phyloP scores from a whole-genome alignment of 2,797 vertebrate species.

The Chrysocyon brachyurus region DNA sequence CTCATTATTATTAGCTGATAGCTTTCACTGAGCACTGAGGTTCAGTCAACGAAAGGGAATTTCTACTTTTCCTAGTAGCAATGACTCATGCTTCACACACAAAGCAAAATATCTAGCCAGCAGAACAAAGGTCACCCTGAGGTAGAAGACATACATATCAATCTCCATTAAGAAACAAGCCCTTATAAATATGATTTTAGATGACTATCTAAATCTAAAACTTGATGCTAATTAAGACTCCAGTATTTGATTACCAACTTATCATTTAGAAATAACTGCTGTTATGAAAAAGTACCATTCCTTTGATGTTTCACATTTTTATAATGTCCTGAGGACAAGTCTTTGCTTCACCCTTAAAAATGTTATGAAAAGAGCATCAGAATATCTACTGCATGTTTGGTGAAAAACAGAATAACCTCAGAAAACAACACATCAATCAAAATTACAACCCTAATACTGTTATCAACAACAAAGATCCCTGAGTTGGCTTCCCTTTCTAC shows the following conservation, averaged over 20 bases:
- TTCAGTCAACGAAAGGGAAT: conserved; percentile 69
- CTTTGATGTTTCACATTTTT: not conserved
- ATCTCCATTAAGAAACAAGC: conserved; percentile 25
- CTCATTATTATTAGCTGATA: conserved; percentile 75
- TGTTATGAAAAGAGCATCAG: not conserved
- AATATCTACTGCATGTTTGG: not conserved
- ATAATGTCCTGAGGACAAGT: not conserved
- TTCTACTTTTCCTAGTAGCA: conserved; percentile 66
- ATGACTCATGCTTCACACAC: conserved; percentile 63
- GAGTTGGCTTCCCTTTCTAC: not conserved
- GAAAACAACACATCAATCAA: not conserved
- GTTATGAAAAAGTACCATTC: not conserved
- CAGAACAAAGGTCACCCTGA: conserved; percentile 50
- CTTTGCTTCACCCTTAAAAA: conserved; percentile 28
- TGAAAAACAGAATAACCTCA: conserved; percentile 21
- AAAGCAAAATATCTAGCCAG: conserved; percentile 50
- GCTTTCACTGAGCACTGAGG: conserved; percentile 64
- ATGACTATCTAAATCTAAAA: not conserved
- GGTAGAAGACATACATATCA: not conserved
- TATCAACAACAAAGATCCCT: not conserved
- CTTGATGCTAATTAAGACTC: not conserved
- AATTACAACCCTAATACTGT: not conserved
- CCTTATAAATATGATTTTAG: not conserved
- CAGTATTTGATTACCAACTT: not conserved
- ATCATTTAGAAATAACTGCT: not conserved